phyloP scores from a whole-genome alignment of 1,140 invertebrate genomes.

The Leptinotarsa lineolata region DNA sequence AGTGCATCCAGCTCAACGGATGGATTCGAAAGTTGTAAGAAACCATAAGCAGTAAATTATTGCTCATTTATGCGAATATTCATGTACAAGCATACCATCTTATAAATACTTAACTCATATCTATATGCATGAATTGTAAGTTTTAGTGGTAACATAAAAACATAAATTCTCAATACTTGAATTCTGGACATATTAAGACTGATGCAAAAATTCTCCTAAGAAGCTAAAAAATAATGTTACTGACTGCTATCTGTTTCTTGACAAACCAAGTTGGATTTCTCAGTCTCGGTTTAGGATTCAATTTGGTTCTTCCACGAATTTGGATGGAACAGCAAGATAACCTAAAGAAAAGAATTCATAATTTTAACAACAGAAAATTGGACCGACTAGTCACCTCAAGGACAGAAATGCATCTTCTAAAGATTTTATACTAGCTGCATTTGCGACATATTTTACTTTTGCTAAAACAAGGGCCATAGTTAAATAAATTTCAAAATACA shows the following conservation, averaged over 20 bases:
- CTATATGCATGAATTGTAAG: too few relatives aligned
- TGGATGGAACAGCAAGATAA: conserved; percentile 35
- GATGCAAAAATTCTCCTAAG: too few relatives aligned
- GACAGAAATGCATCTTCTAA: conserved; percentile 44
- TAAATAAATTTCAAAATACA: too few relatives aligned
- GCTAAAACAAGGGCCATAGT: conserved; percentile 36
- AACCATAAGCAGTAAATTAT: too few relatives aligned
- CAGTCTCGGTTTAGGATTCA: conserved; percentile 56
- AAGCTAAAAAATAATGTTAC: conserved; percentile 39
- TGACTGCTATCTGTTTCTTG: conserved; percentile 59
- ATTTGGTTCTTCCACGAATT: conserved; percentile 43
- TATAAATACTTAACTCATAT: too few relatives aligned
- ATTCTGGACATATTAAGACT: too few relatives aligned
- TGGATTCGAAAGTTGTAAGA: too few relatives aligned
- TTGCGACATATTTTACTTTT: conserved; percentile 26
- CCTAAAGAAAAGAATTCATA: conserved; percentile 28
- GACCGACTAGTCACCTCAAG: conserved; percentile 37
- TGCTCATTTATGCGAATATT: too few relatives aligned
- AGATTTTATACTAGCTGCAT: conserved; percentile 28
- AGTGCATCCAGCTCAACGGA: too few relatives aligned
- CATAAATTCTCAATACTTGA: too few relatives aligned
- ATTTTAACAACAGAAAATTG: conserved; percentile 10
- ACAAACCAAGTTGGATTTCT: conserved; percentile 64
- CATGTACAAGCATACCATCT: too few relatives aligned
- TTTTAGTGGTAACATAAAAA: too few relatives aligned